Percentiles rank a stretch among this genome's conserved stretches.
phyloP scores from a whole-genome alignment of 2,113 vertebrate genomes.

The Speoplatyrhinus poulsoni region DNA sequence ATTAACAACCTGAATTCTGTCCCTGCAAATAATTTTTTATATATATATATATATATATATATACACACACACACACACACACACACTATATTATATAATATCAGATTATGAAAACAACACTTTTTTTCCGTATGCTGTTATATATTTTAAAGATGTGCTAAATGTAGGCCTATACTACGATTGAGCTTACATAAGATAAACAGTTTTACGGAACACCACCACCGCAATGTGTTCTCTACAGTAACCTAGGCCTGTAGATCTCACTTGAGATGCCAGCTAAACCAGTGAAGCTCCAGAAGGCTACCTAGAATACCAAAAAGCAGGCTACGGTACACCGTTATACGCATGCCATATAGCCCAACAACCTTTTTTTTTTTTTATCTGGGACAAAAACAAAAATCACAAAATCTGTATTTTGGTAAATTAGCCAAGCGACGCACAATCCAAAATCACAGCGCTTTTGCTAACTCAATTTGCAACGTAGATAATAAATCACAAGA shows the following conservation, averaged over 20 bases:
- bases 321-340: conserved; percentile 36
- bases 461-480: conserved; percentile 25
- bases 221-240: conserved; percentile 47
- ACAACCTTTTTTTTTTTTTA: not conserved
- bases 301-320: conserved; percentile 24
- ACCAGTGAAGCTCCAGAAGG: not conserved
- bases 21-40: too few species aligned
- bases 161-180: not conserved
- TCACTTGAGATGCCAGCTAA: conserved; percentile 51
- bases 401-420: not conserved
- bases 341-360: conserved; percentile 8
- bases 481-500: conserved; percentile 8
- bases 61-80: too few species aligned
- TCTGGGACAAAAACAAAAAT: not conserved
- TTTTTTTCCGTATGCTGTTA: not conserved
- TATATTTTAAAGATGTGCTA: not conserved
- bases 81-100: too few species aligned
- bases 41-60: too few species aligned
- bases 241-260: conserved; percentile 65
- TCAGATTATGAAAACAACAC: not conserved
- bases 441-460: conserved; percentile 42
- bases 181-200: conserved; percentile 3
- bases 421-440: conserved; percentile 37
- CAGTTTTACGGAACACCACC: conserved; percentile 26
- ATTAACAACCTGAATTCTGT: too few species aligned